Evolutionary conservation across 2,888 invertebrate species (phyloP), one percentile per base, ranked within the genome.

Genomic region (Athetis lepigone): DNA sequence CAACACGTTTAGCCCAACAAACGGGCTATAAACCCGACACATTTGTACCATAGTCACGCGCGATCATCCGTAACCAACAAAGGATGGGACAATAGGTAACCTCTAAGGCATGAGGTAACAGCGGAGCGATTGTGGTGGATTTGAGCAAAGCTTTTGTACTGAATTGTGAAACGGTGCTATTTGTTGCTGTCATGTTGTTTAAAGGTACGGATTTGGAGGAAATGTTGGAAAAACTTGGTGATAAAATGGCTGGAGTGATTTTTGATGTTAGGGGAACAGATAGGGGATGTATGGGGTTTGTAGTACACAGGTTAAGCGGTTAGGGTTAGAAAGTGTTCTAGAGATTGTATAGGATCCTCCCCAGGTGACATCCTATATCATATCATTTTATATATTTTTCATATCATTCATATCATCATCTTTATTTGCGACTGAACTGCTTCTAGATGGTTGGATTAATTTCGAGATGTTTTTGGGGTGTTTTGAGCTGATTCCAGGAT

Each of bases 51-150:
- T 69, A 85, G 90, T 89, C 93, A 93, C 93, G 93, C 84, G 87
- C 90, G 87, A 85, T 89, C 91, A 90, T 88, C 90, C 87, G 88
- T 88, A 88, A 86, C 90, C 91, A 85, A 90, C 91, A 90, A 91
- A 90, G 88, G 88, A 86, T 40, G 59, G 59, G 77, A 80, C 79
- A 74, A 79, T 60, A 74, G 78, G 68, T 59, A 59, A 66, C 66
- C 70, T 65, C 60, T 59, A 72, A 72, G 75, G 75, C 54, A 72
- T 60, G 61, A 62, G 62, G 75, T 70, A 62, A 69, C 47, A 74
- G 74, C 45, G 61, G 40, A 62, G 33, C 71, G 75, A 58, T 75
- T 72, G 75, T 70, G 72, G 71, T 72, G 75, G 75, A 75, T 72
- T 72, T 51, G 39, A 58, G 70, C 40, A 55, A 62, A 58, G 69